Evolutionary conservation across 2,888 invertebrate species (phyloP).

Genomic region (Ypsolopha scabrella): DNA sequence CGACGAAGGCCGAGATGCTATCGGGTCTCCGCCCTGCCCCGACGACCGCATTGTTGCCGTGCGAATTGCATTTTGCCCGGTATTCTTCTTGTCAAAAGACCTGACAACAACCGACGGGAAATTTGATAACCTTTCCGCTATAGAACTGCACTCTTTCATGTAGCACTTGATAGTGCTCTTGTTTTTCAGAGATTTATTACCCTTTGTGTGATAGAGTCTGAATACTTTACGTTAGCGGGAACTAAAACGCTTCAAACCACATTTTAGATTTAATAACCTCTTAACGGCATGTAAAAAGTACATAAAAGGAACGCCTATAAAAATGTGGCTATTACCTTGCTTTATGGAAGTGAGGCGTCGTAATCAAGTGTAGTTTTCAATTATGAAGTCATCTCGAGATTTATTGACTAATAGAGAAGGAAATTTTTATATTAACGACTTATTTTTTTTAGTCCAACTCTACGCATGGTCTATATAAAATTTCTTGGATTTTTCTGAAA

Average conservation of each 20-base stretch:
- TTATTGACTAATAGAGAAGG: no score
- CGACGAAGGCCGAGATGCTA: constrained; percentile 60
- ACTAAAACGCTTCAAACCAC: constrained; percentile 1
- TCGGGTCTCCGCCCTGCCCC: constrained; percentile 22
- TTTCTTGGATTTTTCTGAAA: no score
- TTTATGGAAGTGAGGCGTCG: constrained; percentile 25
- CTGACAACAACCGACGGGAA: constrained; percentile 19
- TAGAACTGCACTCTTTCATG: constrained; percentile 2
- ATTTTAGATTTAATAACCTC: constrained; percentile 8
- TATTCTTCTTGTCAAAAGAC: constrained; percentile 22
- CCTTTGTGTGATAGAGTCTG: neutral
- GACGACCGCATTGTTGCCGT: constrained; percentile 30
- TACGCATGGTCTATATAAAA: no score
- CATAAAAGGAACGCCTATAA: constrained; percentile 30
- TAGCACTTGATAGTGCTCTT: neutral
- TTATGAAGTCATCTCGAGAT: no score
- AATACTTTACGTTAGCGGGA: neutral
- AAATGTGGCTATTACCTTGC: constrained; percentile 21
- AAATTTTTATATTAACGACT: no score
- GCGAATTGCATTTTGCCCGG: constrained; percentile 39
- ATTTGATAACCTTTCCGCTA: constrained; percentile 15
- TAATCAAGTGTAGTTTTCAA: constrained; percentile 28
- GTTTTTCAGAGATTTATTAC: neutral
- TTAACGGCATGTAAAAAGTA: constrained; percentile 38
- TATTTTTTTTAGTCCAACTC: no score